Evolutionary conservation across 2,888 invertebrate genomes (phyloP), one percentile per base, ranked within the genome.

Genomic region (Lomographa bimaculata): DNA sequence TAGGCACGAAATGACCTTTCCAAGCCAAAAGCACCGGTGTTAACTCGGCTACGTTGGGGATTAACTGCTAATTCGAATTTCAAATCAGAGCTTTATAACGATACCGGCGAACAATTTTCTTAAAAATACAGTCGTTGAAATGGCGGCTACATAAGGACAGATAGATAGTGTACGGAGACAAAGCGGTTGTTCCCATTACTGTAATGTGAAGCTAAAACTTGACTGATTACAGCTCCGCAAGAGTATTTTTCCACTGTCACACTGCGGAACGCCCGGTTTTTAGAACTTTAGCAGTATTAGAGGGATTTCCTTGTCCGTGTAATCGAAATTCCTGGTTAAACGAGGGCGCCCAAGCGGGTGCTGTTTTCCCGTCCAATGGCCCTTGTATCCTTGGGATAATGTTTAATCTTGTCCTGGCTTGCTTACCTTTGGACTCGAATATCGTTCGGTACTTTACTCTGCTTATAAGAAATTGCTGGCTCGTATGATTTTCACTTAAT

Each of bases 131-230:
- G 20, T 9, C 46, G 21, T 45, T 40, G 47, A 54, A 57, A 53
- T 50, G 53, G 58, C 5, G 25, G 16, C 64, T 57, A 58, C 58
- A 52, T 57, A 64, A 63, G 60, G 59, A n/a, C n/a, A n/a, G n/a
- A n/a, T n/a, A n/a, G n/a, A n/a, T 64, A 54, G 47, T 50, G 60
- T 70, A 61, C 54, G 50, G 59, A 66, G 71, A 79, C 75, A 75
- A 75, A 79, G 72, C 69, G 59, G 63, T 61, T 61, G 67, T 21
- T 59, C 69, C 73, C 76, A 82, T 83, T 81, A 81, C 75, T 27
- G 75, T 82, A 82, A 83, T 81, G 73, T 64, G 71, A 59, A 71
- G 79, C 78, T 80, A 74, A 78, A 81, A 79, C 80, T 80, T 82
- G 82, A 81, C 79, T 75, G 80, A 83, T 83, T 75, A 78, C 81